Conservation (phyloP, 2,113 vertebrate genomes). For the Oostethus manadensis region DNA sequence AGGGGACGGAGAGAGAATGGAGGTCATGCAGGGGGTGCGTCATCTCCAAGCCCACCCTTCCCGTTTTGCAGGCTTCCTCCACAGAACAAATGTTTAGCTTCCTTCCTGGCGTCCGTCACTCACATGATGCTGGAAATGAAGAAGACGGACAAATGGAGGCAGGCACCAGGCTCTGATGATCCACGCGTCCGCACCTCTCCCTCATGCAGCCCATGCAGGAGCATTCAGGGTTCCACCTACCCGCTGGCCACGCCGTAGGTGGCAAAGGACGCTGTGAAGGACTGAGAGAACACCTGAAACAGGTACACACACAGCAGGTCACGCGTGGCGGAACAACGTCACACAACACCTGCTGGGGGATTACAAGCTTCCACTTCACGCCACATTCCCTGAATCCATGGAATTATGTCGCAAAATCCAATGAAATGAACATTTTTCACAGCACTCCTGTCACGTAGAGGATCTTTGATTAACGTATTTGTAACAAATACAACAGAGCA, state of each 20-base stretch:
- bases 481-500: too few relatives aligned
- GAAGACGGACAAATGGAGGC: constrained; percentile 41
- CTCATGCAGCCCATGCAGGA: constrained; percentile 70
- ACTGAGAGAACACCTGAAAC: constrained; percentile 78
- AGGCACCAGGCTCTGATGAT: constrained; percentile 44
- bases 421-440: too few relatives aligned
- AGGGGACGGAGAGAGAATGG: constrained; percentile 33
- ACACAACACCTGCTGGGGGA: too few relatives aligned
- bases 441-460: too few relatives aligned
- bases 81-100: constrained; percentile 34
- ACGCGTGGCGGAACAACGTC: too few relatives aligned
- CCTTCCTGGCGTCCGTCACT: constrained; percentile 24
- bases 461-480: too few relatives aligned
- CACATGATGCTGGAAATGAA: constrained; percentile 39
- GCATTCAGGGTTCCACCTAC: constrained; percentile 71
- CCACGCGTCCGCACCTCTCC: neutral
- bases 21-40: constrained; percentile 63
- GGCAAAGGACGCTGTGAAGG: constrained; percentile 77
- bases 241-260: constrained; percentile 76
- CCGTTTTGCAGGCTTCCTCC: constrained; percentile 18
- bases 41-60: constrained; percentile 16
- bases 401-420: too few relatives aligned
- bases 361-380: too few relatives aligned
- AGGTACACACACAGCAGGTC: constrained; percentile 71
- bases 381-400: too few relatives aligned